Evolutionary conservation across 1,140 invertebrate genomes (phyloP).

Genomic region (Eurosta solidaginis): DNA sequence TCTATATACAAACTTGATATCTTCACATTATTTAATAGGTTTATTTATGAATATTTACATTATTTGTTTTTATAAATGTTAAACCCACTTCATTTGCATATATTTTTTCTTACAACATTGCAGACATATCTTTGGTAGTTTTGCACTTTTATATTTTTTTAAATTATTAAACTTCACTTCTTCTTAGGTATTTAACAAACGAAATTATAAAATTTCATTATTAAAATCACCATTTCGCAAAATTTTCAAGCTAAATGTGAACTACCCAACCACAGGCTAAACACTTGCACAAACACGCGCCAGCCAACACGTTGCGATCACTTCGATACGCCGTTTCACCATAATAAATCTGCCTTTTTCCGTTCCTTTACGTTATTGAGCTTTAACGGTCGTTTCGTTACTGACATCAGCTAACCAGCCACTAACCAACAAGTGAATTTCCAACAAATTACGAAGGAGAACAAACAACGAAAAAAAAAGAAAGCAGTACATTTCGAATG

Average conservation of each 20-base stretch:
- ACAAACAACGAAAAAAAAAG: not conserved
- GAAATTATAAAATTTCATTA: not conserved
- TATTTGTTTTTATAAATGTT: too few relatives aligned
- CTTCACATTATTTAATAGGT: too few relatives aligned
- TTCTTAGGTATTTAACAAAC: too few relatives aligned
- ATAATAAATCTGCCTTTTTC: not conserved
- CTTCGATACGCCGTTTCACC: not conserved
- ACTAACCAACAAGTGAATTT: slow-evolving; percentile 18
- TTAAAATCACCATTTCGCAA: not conserved
- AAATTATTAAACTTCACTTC: too few relatives aligned
- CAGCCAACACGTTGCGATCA: slow-evolving; percentile 7
- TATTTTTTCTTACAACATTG: too few relatives aligned
- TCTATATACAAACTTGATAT: too few relatives aligned
- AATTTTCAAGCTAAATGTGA: not conserved
- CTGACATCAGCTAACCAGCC: not conserved
- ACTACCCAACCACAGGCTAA: not conserved
- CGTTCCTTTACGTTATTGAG: not conserved
- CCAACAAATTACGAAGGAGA: not conserved
- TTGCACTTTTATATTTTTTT: too few relatives aligned
- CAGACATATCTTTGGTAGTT: too few relatives aligned
- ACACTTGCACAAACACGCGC: not conserved
- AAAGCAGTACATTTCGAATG: not conserved
- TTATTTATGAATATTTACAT: too few relatives aligned
- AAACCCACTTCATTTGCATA: too few relatives aligned
- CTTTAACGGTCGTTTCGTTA: slow-evolving; percentile 26